phyloP scores from a whole-genome alignment of 92 coral and sea anemone genomes.

The Porites rus region DNA sequence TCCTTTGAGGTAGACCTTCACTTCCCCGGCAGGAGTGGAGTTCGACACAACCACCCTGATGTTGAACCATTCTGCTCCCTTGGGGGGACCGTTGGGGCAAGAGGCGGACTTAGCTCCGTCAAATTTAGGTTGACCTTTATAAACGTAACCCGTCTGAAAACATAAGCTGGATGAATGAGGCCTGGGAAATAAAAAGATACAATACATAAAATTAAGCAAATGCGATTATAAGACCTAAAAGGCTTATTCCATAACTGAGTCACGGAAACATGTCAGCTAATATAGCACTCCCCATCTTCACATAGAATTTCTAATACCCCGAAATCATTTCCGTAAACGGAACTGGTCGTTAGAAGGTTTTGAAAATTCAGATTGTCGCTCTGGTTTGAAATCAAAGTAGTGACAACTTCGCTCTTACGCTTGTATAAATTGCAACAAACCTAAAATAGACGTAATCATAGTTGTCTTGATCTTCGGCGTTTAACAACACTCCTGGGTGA shows the following conservation, averaged over 20 bases:
- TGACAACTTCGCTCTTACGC: too few relatives aligned
- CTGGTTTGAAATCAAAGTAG: too few relatives aligned
- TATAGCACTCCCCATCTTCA: too few relatives aligned
- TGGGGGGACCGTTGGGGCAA: slow-evolving; percentile 69
- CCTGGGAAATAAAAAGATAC: slow-evolving; percentile 32
- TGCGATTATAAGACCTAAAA: not conserved
- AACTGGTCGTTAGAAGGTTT: not conserved
- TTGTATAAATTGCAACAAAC: not conserved
- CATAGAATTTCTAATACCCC: not conserved
- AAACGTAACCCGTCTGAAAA: slow-evolving; percentile 71
- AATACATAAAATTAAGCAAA: too few relatives aligned
- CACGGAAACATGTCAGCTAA: too few relatives aligned
- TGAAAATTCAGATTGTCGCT: too few relatives aligned
- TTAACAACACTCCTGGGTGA: slow-evolving; percentile 64
- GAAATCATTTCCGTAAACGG: slow-evolving; percentile 7
- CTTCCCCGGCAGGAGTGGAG: slow-evolving; percentile 32
- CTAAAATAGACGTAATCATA: slow-evolving; percentile 78
- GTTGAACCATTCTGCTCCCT: slow-evolving; percentile 64
- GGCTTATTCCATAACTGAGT: not conserved
- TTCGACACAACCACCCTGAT: slow-evolving; percentile 44
- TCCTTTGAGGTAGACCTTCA: slow-evolving; percentile 40
- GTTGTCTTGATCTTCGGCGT: slow-evolving; percentile 62
- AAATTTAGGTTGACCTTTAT: slow-evolving; percentile 56
- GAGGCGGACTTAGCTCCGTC: slow-evolving; percentile 22
- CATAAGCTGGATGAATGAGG: slow-evolving; percentile 61